Evolutionary conservation across 2,113 vertebrate species (phyloP).

Genomic region (Brachyistius frenatus): DNA sequence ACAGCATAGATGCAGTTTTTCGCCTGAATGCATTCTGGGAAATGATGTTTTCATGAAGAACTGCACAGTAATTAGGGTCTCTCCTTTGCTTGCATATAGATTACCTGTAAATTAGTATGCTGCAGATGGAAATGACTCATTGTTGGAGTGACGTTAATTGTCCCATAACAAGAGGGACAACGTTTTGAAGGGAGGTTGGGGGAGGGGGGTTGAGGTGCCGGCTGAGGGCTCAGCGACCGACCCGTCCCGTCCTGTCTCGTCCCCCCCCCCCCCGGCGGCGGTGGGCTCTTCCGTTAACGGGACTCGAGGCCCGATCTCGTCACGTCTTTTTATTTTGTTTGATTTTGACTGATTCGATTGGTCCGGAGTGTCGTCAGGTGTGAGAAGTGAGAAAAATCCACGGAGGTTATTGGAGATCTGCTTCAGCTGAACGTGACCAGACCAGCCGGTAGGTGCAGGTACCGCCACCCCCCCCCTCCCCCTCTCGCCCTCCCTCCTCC

Average conservation of each 20-base stretch:
- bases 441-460: slow-evolving; percentile 38
- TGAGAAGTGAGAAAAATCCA: slow-evolving; percentile 38
- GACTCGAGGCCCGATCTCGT: slow-evolving; percentile 1
- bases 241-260: slow-evolving; percentile 8
- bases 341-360: too few relatives aligned
- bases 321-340: background rate
- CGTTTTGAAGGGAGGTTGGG: slow-evolving; percentile 17
- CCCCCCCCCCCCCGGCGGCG: too few relatives aligned
- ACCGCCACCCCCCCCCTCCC: too few relatives aligned
- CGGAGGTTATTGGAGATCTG: slow-evolving; percentile 45
- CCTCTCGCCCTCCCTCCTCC: too few relatives aligned
- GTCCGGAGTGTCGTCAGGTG: slow-evolving; percentile 49
- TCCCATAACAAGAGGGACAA: slow-evolving; percentile 40
- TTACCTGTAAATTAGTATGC: slow-evolving; percentile 44
- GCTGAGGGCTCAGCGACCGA: too few relatives aligned
- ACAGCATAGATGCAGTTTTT: slow-evolving; percentile 71
- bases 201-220: too few relatives aligned
- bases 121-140: slow-evolving; percentile 36
- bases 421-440: slow-evolving; percentile 44
- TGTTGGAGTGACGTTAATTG: slow-evolving; percentile 13
- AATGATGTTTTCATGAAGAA: slow-evolving; percentile 46
- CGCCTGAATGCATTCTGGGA: slow-evolving; percentile 62
- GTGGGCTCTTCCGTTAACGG: slow-evolving; percentile 19
- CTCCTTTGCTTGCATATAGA: slow-evolving; percentile 77
- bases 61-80: slow-evolving; percentile 81